Evolutionary conservation across 92 coral and sea anemone genomes (phyloP).

Genomic region (Porites rus): DNA sequence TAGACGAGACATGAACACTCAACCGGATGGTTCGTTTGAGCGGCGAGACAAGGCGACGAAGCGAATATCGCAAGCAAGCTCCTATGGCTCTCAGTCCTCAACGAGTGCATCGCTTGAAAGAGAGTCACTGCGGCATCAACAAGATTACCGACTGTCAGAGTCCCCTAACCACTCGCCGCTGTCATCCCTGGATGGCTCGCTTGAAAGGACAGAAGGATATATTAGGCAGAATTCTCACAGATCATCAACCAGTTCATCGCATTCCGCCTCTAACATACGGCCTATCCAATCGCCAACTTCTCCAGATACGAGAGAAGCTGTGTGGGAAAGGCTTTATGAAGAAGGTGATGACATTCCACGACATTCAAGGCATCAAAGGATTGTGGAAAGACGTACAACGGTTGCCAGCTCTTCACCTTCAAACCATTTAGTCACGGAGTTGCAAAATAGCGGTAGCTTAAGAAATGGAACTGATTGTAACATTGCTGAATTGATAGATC

Average conservation of each 20-base stretch:
- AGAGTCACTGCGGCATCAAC: background rate
- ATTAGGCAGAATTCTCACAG: conserved; percentile 25
- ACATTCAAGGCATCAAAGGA: conserved; percentile 47
- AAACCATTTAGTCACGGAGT: conserved; percentile 54
- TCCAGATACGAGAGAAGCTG: conserved; percentile 73
- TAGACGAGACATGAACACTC: background rate
- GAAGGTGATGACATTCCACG: conserved; percentile 61
- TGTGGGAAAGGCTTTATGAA: conserved; percentile 90
- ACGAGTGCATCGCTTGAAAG: conserved; percentile 18
- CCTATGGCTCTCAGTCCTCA: conserved; percentile 52
- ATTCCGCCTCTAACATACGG: conserved; percentile 68
- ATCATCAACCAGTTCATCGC: conserved; percentile 69
- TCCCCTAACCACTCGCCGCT: conserved; percentile 61
- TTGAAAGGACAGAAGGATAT: conserved; percentile 39
- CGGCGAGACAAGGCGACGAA: conserved; percentile 24
- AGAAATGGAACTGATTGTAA: conserved; percentile 66
- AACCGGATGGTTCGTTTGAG: conserved; percentile 29
- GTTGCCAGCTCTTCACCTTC: conserved; percentile 67
- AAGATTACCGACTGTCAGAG: conserved; percentile 9
- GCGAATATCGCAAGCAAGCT: conserved; percentile 43
- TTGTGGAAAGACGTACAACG: conserved; percentile 64
- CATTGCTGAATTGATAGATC: conserved; percentile 95
- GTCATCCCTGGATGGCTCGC: conserved; percentile 72
- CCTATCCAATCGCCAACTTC: conserved; percentile 49
- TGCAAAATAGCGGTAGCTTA: background rate